A percentile compares a stretch with the other conserved stretches of the same genome.
These are phyloP conservation scores for Halictus quadricinctus DNA, from an alignment of 2,888 invertebrate genomes.

Conservation along the genomic window DNA sequence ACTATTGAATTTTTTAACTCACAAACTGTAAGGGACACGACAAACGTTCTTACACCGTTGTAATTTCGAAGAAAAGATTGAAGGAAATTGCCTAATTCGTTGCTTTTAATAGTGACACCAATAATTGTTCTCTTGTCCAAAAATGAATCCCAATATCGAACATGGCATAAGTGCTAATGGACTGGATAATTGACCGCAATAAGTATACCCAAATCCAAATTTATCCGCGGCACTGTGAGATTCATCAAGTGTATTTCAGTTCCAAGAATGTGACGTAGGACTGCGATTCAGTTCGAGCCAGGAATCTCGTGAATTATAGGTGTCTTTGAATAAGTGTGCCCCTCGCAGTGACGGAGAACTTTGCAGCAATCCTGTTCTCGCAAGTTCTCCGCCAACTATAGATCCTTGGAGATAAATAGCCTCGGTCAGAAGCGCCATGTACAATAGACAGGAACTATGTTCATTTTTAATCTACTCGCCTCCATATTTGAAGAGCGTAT, in stretches of 20 bases:
- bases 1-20: too few species aligned
- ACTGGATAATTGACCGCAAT: not conserved
- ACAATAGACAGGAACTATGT: not conserved
- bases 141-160: too few species aligned
- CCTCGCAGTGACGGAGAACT: not conserved
- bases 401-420: conserved; percentile 1
- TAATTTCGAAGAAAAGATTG: too few species aligned
- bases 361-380: conserved; percentile 9
- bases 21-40: too few species aligned
- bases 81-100: too few species aligned
- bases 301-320: conserved; percentile 6
- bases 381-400: conserved; percentile 1
- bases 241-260: not conserved
- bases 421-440: not conserved
- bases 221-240: not conserved
- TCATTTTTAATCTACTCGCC: not conserved
- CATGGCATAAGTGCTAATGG: not conserved
- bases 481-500: not conserved
- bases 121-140: too few species aligned
- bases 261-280: not conserved
- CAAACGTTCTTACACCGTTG: too few species aligned
- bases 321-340: conserved; percentile 1
- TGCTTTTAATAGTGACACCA: too few species aligned
- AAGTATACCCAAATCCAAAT: not conserved
- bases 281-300: not conserved